phyloP scores from a whole-genome alignment of 2,888 invertebrate species.

The Zaprionus obscuricornis region DNA sequence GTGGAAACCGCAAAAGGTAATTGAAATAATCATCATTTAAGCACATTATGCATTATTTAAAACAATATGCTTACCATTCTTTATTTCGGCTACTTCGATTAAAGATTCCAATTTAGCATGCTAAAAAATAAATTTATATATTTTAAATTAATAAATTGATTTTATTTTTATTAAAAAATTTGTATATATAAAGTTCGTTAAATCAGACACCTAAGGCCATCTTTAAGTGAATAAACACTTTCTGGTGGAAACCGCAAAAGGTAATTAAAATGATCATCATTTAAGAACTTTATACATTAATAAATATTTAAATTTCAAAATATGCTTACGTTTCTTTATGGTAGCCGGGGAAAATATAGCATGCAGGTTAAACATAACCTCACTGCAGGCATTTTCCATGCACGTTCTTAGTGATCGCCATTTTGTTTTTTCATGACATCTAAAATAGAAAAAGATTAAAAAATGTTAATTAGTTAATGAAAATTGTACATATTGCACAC shows the following conservation, averaged over 20 bases:
- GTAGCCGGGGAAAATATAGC: too few species aligned
- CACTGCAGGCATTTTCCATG: too few species aligned
- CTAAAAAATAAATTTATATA: too few species aligned
- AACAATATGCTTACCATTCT: constrained; percentile 35
- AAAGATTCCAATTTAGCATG: too few species aligned
- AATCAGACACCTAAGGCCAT: constrained; percentile 83
- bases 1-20: constrained; percentile 85
- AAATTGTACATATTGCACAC: not conserved
- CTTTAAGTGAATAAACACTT: constrained; percentile 75
- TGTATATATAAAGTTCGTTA: constrained; percentile 5
- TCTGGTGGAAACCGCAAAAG: constrained; percentile 85
- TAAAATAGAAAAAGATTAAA: not conserved
- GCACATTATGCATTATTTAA: not conserved
- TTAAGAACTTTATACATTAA: constrained; percentile 18
- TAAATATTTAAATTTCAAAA: too few species aligned
- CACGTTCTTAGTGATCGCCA: too few species aligned
- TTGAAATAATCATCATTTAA: constrained; percentile 78
- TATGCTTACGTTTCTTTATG: constrained; percentile 36
- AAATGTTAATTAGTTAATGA: not conserved
- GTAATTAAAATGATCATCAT: constrained; percentile 80
- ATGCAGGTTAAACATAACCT: too few species aligned
- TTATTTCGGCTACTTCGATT: too few species aligned
- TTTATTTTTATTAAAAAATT: too few species aligned
- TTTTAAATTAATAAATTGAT: too few species aligned
- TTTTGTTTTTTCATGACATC: constrained; percentile 8